A percentile compares a stretch with the other conserved stretches of the same genome.
Conservation (phyloP, 1,140 invertebrate genomes). For the Trigoniulus corallinus region DNA sequence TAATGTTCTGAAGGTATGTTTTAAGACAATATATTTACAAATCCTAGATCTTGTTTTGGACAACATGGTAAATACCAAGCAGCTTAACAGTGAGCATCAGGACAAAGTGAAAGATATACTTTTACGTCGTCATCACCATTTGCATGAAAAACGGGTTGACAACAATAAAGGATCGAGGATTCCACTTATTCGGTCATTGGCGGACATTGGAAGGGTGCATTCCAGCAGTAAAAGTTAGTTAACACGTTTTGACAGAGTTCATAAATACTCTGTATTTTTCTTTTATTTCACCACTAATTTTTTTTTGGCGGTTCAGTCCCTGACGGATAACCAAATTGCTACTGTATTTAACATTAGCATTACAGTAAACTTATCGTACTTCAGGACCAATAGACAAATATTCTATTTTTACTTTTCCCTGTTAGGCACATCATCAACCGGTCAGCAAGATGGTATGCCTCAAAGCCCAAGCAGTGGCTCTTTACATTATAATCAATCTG, state of each 20-base stretch:
- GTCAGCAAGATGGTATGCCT: constrained; percentile 35
- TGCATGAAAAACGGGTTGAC: constrained; percentile 52
- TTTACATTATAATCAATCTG: constrained; percentile 56
- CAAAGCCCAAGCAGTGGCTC: constrained; percentile 61
- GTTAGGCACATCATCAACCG: constrained; percentile 15
- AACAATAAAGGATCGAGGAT: constrained; percentile 51
- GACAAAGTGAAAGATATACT: constrained; percentile 75
- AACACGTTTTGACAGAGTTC: constrained; percentile 4
- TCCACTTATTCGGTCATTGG: constrained; percentile 85
- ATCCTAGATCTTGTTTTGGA: constrained; percentile 69
- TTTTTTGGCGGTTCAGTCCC: too few species aligned
- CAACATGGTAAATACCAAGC: constrained; percentile 67
- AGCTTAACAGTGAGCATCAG: constrained; percentile 50
- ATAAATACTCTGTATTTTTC: too few species aligned
- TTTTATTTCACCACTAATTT: too few species aligned
- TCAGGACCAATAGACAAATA: too few species aligned
- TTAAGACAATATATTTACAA: too few species aligned
- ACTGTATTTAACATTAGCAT: too few species aligned
- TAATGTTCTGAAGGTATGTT: too few species aligned
- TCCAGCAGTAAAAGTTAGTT: constrained; percentile 88
- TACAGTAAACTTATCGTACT: too few species aligned
- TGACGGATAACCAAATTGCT: too few species aligned
- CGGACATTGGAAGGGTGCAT: constrained; percentile 90
- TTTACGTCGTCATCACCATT: constrained; percentile 80
- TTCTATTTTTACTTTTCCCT: too few species aligned